Evolutionary conservation across 2,113 vertebrate species (phyloP).

Genomic region (Chaetodon auriga): DNA sequence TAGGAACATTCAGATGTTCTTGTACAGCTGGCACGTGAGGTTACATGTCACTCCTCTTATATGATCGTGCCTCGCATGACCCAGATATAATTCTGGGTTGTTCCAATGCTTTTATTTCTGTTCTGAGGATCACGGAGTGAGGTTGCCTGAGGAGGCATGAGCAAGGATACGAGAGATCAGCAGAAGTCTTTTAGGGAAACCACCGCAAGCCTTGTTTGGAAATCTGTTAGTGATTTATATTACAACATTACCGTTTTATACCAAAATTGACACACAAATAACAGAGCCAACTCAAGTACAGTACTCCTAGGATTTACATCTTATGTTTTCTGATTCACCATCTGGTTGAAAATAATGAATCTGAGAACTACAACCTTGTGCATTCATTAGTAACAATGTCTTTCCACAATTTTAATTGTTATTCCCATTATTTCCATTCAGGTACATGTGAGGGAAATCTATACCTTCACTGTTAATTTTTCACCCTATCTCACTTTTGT

Average conservation of each 20-base stretch:
- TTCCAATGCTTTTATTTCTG: neutral
- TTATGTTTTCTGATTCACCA: neutral
- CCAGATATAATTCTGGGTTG: neutral
- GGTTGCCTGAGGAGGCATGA: neutral
- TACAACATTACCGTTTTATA: neutral
- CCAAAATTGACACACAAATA: neutral
- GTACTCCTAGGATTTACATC: neutral
- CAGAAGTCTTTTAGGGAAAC: too few species aligned
- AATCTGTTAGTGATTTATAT: neutral
- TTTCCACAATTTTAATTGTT: neutral
- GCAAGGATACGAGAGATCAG: too few species aligned
- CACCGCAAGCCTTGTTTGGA: neutral
- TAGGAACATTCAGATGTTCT: constrained; percentile 15
- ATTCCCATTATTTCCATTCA: too few species aligned
- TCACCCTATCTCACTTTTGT: neutral
- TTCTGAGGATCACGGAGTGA: neutral
- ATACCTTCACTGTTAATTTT: constrained; percentile 6
- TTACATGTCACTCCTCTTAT: neutral
- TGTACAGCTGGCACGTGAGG: constrained; percentile 19
- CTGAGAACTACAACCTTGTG: neutral
- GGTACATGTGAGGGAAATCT: neutral
- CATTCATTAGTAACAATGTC: neutral
- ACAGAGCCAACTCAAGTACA: neutral
- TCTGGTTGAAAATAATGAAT: neutral
- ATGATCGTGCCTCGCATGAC: neutral